Conservation (phyloP, 1,140 invertebrate genomes). For the Pteromalus puparum region DNA sequence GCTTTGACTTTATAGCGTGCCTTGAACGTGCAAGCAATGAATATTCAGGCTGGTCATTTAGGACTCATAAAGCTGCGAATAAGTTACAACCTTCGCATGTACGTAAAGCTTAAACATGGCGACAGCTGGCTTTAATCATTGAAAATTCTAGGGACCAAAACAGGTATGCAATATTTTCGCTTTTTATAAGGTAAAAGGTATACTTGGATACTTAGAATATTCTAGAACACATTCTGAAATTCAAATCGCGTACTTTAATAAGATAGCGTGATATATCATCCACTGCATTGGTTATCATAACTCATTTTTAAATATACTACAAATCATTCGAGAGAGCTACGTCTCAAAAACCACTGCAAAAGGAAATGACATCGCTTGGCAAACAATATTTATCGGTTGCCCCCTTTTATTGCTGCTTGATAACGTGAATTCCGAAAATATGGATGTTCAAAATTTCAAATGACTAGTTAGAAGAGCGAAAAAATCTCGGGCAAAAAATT, state of each 20-base stretch:
- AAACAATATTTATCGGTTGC: not conserved
- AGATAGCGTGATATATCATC: no score
- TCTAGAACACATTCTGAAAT: not conserved
- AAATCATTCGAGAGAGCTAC: no score
- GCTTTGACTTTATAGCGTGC: not conserved
- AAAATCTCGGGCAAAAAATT: not conserved
- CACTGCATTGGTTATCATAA: no score
- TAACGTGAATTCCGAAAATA: not conserved
- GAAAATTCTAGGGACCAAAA: not conserved
- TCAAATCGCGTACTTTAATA: no score
- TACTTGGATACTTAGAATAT: no score
- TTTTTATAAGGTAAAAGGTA: no score
- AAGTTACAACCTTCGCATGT: not conserved
- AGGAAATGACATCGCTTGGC: not conserved
- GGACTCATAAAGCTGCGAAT: not conserved
- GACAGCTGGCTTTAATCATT: conserved; percentile 16
- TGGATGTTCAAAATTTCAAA: not conserved
- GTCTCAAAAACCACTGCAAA: not conserved
- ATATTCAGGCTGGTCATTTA: not conserved
- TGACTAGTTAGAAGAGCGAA: not conserved
- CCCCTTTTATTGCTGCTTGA: not conserved
- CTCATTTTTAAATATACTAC: no score
- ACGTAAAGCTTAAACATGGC: not conserved
- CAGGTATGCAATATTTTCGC: no score
- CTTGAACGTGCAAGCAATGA: not conserved